Evolutionary conservation across 2,113 vertebrate genomes (phyloP), one percentile per base, ranked within the genome.

Genomic region (Thalassoma bifasciatum): DNA sequence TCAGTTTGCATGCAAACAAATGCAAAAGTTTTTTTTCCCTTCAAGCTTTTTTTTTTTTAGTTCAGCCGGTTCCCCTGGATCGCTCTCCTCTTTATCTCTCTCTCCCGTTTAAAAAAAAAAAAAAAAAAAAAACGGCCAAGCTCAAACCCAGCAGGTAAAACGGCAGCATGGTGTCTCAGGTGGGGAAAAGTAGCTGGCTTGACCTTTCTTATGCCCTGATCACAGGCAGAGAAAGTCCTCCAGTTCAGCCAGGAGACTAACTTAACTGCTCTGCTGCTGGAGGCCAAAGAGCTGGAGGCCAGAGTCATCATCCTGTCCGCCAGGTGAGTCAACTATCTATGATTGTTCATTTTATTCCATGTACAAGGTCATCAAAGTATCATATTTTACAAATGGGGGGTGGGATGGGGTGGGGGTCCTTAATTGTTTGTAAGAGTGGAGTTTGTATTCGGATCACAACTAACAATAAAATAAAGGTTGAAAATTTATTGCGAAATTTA

Each of bases 191-290:
- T 84, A 66, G 87, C 89, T 88, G 89, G 80, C 85, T 83, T n/a
- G 88, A 92, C 95, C 95, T 90, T 92, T 92, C 94, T 86, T 75
- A 66, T 94, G 85, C 89, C 91, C 95, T 72, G 76, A 97, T 95
- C 94, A 85, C 96, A 99, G 98, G 97, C 98, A 69, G 98, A 99
- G 95, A 99, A 99, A 95, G 96, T 99, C 90, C 96, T 99, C 92
- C 98, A 99, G 93, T 99, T 99, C 88, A 98, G 97, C 89, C 97
- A 98, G 77, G 97, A 97, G 89, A 99, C 97, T 95, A 99, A 99
- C 1, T 95, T 99, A 94, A 98, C 98, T 0, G 96, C 97, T 1
- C 92, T 99, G 93, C 96, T 99, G 88, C 94, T 98, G 91, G 98
- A 99, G 91, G 98, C 98, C 0, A 96, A 96, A 87, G 98, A 99